Evolutionary conservation across 2,797 vertebrate species (phyloP).

Genomic region (Xenopus petersii): DNA sequence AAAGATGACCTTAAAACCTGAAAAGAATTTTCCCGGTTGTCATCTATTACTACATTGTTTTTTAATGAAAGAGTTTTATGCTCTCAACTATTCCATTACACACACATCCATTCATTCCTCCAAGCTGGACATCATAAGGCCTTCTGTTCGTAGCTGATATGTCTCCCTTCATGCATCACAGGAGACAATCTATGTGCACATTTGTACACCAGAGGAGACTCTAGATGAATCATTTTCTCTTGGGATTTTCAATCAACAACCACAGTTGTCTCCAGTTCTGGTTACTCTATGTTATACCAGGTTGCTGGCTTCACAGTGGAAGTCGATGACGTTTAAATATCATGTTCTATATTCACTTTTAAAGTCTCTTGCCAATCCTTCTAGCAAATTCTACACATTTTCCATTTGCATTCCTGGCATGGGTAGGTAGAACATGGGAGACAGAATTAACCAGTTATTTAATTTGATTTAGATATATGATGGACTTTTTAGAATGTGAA

Average conservation of each 20-base stretch:
- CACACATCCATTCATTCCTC: not conserved
- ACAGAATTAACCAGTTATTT: no score
- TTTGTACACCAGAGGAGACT: slow-evolving; percentile 28
- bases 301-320: slow-evolving; percentile 8
- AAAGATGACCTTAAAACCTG: no score
- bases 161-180: slow-evolving; percentile 28
- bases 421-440: no score
- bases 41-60: not conserved
- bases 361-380: not conserved
- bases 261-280: slow-evolving; percentile 10
- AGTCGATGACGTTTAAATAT: slow-evolving; percentile 23
- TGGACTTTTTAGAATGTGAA: no score
- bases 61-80: not conserved
- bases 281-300: slow-evolving; percentile 7
- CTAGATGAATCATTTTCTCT: slow-evolving; percentile 31
- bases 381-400: no score
- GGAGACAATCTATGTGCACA: slow-evolving; percentile 38
- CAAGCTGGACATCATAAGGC: not conserved
- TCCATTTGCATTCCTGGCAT: no score
- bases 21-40: no score
- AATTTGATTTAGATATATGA: no score
- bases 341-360: not conserved
- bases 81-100: not conserved
- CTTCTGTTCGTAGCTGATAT: slow-evolving; percentile 10
- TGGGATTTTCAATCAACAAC: slow-evolving; percentile 26